phyloP scores from a whole-genome alignment of 2,113 vertebrate genomes.

The Gadus macrocephalus region DNA sequence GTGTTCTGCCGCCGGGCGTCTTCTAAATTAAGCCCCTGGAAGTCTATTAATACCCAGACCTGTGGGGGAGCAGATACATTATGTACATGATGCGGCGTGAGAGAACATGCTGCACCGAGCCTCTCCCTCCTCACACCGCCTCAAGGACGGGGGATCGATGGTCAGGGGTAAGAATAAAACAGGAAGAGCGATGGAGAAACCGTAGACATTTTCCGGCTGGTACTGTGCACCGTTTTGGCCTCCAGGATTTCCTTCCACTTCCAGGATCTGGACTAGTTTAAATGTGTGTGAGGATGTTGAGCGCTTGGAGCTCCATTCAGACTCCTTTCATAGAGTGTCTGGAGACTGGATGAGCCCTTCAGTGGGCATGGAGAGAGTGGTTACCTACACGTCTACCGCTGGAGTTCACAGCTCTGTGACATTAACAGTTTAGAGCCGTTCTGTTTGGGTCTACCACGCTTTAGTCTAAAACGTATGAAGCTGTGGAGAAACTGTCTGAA shows the following conservation, averaged over 20 bases:
- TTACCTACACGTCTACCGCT: too few species aligned
- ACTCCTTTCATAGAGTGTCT: too few species aligned
- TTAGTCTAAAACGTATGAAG: too few species aligned
- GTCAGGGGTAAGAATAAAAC: not conserved
- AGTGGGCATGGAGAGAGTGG: too few species aligned
- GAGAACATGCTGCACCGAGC: constrained; percentile 23
- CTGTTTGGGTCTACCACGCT: too few species aligned
- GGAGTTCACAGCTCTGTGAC: too few species aligned
- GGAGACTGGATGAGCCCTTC: too few species aligned
- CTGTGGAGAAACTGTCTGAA: too few species aligned
- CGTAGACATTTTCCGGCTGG: not conserved
- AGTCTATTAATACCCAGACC: constrained; percentile 60
- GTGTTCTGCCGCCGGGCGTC: constrained; percentile 34
- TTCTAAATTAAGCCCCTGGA: constrained; percentile 59
- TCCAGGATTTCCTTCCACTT: not conserved
- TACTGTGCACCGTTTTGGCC: not conserved
- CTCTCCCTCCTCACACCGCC: constrained; percentile 17
- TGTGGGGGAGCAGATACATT: constrained; percentile 57
- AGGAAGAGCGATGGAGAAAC: constrained; percentile 25
- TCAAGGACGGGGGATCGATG: not conserved
- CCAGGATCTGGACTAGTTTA: not conserved
- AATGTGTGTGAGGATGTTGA: too few species aligned
- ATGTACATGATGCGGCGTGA: constrained; percentile 52
- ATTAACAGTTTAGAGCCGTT: too few species aligned
- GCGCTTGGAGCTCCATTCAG: too few species aligned